A percentile compares a stretch with the other conserved stretches of the same genome.
These are phyloP conservation scores for roundworm (Caenorhabditis elegans) DNA, from an alignment of 1,140 invertebrate species.

Conservation along the genomic window DNA sequence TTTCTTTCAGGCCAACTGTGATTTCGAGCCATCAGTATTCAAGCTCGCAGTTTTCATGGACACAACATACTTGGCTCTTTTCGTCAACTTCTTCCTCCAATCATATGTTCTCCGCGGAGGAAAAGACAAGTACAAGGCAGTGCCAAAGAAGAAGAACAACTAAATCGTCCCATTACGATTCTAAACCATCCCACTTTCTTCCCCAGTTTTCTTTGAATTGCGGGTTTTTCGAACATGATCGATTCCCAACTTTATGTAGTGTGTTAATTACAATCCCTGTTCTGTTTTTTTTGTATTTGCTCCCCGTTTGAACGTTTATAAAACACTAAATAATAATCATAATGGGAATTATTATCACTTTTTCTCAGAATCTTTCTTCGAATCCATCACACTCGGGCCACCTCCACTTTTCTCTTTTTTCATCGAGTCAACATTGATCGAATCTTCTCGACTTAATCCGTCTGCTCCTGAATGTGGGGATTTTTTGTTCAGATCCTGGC, in stretches of 20 bases:
- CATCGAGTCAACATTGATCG: not conserved
- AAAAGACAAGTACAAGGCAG: constrained; percentile 59
- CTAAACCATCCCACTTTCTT: not conserved
- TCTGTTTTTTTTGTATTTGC: not conserved
- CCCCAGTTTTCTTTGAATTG: not conserved
- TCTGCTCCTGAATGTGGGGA: not conserved
- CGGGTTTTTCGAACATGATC: constrained; percentile 13
- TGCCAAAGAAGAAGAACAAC: constrained; percentile 20
- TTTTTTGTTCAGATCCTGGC: not conserved
- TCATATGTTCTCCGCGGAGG: constrained; percentile 66
- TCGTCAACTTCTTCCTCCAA: constrained; percentile 70
- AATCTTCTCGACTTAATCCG: not conserved
- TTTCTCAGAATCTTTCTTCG: not conserved
- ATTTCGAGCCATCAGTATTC: constrained; percentile 83
- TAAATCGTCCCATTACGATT: not conserved
- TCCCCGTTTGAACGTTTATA: not conserved
- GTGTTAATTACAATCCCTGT: not conserved
- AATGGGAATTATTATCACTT: not conserved
- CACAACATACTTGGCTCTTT: constrained; percentile 72
- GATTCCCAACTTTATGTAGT: not conserved
- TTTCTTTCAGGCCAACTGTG: constrained; percentile 71
- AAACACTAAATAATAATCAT: not conserved
- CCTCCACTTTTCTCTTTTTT: not conserved
- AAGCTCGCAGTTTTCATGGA: constrained; percentile 90
- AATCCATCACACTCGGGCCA: not conserved